A percentile compares a stretch with the other conserved stretches of the same genome.
Conservation (phyloP, 2,113 vertebrate species). For the Noctilio leporinus region DNA sequence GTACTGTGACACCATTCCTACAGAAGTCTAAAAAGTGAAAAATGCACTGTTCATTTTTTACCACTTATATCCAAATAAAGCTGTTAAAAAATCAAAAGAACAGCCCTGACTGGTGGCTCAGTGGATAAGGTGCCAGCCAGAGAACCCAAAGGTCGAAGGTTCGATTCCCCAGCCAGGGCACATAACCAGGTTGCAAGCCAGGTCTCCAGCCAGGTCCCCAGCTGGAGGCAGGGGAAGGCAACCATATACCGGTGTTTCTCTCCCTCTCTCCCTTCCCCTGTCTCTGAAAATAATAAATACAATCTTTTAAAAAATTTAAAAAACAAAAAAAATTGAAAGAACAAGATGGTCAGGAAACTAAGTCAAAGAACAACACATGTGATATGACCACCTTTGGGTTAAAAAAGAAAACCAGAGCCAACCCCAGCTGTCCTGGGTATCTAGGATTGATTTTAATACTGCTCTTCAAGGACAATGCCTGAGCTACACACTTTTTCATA, state of each 20-base stretch:
- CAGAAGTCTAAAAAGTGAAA: not conserved
- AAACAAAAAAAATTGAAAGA: not conserved
- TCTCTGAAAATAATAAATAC: too few relatives aligned
- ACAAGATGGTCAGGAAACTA: not conserved
- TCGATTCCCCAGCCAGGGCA: too few relatives aligned
- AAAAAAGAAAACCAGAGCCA: not conserved
- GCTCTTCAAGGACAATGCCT: not conserved
- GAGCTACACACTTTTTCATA: not conserved
- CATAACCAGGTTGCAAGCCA: too few relatives aligned
- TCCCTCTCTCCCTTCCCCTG: too few relatives aligned
- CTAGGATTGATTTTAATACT: not conserved
- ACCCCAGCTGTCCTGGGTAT: fast-evolving
- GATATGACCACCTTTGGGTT: not conserved
- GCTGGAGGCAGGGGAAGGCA: too few relatives aligned
- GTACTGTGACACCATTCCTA: not conserved
- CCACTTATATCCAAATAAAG: not conserved
- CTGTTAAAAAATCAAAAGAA: too few relatives aligned
- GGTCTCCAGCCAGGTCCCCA: too few relatives aligned
- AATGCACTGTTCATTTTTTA: not conserved
- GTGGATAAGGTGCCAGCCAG: too few relatives aligned
- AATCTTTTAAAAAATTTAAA: too few relatives aligned
- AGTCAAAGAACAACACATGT: not conserved
- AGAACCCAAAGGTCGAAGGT: too few relatives aligned
- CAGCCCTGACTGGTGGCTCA: too few relatives aligned
- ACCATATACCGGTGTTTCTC: too few relatives aligned